These are phyloP conservation scores for Pangasius macronema DNA, from an alignment of 2,797 vertebrate genomes.

Conservation along the genomic window DNA sequence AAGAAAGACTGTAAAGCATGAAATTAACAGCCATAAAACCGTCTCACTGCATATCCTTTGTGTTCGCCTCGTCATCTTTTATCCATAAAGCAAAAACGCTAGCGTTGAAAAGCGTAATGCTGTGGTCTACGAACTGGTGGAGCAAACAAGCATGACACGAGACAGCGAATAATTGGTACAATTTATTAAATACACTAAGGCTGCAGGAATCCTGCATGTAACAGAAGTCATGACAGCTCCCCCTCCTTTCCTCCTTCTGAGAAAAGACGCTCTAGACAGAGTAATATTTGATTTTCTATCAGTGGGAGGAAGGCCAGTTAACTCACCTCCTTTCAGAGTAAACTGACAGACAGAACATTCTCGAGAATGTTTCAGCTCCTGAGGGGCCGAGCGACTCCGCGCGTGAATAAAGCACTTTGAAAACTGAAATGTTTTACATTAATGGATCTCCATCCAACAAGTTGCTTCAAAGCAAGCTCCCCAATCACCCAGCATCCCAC, in stretches of 20 bases:
- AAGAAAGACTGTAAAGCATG: slow-evolving; percentile 69
- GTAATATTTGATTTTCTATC: slow-evolving; percentile 59
- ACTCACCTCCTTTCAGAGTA: slow-evolving; percentile 59
- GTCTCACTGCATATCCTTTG: slow-evolving; percentile 69
- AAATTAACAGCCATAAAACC: slow-evolving; percentile 76
- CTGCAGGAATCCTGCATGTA: slow-evolving; percentile 35
- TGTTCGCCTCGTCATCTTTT: slow-evolving; percentile 8
- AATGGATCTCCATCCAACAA: slow-evolving; percentile 80
- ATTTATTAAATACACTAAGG: slow-evolving; percentile 42
- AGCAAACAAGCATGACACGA: background rate
- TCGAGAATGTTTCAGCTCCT: slow-evolving; percentile 71
- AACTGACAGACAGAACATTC: slow-evolving; percentile 69
- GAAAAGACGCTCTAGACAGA: slow-evolving; percentile 53
- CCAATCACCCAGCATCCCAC: slow-evolving; percentile 76
- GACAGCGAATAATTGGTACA: slow-evolving; percentile 9
- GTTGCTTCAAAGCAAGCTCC: slow-evolving; percentile 79
- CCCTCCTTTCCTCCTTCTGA: slow-evolving; percentile 38
- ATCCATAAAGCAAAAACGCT: background rate
- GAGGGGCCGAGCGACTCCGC: slow-evolving; percentile 64
- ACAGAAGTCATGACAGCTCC: slow-evolving; percentile 43
- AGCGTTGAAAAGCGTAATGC: background rate
- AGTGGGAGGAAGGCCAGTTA: slow-evolving; percentile 52
- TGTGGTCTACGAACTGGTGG: background rate
- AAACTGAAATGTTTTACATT: slow-evolving; percentile 80
- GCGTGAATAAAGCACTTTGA: slow-evolving; percentile 79